phyloP scores from a whole-genome alignment of 2,113 vertebrate species.

The Procavia capensis region DNA sequence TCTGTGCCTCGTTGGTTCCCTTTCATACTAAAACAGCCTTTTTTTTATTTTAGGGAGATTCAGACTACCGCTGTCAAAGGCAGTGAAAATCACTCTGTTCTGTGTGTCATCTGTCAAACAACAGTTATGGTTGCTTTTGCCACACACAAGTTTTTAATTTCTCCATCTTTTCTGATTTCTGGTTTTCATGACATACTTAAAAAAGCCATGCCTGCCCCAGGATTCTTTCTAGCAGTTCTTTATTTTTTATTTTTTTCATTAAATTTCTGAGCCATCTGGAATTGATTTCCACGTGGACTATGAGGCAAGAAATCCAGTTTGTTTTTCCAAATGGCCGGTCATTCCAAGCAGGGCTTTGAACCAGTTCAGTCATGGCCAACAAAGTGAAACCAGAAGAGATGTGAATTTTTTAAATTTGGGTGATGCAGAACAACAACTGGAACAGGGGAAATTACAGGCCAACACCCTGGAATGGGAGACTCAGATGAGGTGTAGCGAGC shows the following conservation, averaged over 20 bases:
- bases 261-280: conserved; percentile 74
- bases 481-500: too few species aligned
- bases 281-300: conserved; percentile 57
- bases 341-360: background rate
- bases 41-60: conserved; percentile 35
- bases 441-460: too few species aligned
- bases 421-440: too few species aligned
- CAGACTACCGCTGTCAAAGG: background rate
- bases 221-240: conserved; percentile 72
- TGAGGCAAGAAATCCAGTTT: conserved; percentile 50
- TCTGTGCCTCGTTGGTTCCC: background rate
- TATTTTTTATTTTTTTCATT: conserved; percentile 59
- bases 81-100: background rate
- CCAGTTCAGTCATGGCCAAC: too few species aligned
- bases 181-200: conserved; percentile 70
- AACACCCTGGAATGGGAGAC: too few species aligned
- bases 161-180: conserved; percentile 60
- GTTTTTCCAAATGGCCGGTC: conserved; percentile 13
- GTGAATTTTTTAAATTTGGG: too few species aligned
- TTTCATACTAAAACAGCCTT: background rate
- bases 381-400: too few species aligned
- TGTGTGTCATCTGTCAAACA: conserved; percentile 46
- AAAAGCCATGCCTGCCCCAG: conserved; percentile 58
- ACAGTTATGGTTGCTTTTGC: conserved; percentile 30
- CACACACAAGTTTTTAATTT: conserved; percentile 71